Base-by-base conservation (phyloP, 2,888 invertebrate species). In the Limenitis camilla region DNA sequence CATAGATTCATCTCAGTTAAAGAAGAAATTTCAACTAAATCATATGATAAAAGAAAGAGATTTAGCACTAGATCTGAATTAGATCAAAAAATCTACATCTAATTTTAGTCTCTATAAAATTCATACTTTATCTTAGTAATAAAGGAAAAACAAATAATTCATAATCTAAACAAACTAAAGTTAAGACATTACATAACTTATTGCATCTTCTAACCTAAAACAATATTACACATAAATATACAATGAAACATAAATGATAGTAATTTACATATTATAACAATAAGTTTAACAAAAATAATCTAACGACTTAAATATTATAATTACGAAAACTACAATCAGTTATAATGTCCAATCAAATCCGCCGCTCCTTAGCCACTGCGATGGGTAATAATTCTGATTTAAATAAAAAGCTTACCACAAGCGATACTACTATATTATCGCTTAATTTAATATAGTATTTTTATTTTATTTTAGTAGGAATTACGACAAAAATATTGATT, bases 331-430 rank as follows among this genome's bases (percentile, higher is more conserved):
- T 6, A 50, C 33, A 39, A 44, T 49, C 39, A 32, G 32, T 10
- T 31, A 52, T 43, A 47, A 48, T 40, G 32, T 36, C 44, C 52
- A 48, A 48, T 52, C 48, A 55, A 48, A 48, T 40, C 39, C 5
- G 48, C 55, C 55, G 44, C 48, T 40, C 55, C 52, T 51, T 40
- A 39, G 35, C 27, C 31, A 7, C 19, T 43, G 32, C 31, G 44
- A 30, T 44, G 28, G 33, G 36, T 43, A 43, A 44, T 40, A 53
- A 41, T 19, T 19, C 19, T 19, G 19, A 52, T 35, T 50, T 40
- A 40, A 39, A 36, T 40, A 48, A 32, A 48, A 49, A 32, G 40
- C 10, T 0, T 5, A 6, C 52, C 40, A 33, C 40, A 19, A 19
- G 44, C 27, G 41, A 41, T 6, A 41, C 39, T 44, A 49, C 19